These are phyloP conservation scores for Lymantria monacha DNA, from an alignment of 2,888 invertebrate species.

Conservation along the genomic window DNA sequence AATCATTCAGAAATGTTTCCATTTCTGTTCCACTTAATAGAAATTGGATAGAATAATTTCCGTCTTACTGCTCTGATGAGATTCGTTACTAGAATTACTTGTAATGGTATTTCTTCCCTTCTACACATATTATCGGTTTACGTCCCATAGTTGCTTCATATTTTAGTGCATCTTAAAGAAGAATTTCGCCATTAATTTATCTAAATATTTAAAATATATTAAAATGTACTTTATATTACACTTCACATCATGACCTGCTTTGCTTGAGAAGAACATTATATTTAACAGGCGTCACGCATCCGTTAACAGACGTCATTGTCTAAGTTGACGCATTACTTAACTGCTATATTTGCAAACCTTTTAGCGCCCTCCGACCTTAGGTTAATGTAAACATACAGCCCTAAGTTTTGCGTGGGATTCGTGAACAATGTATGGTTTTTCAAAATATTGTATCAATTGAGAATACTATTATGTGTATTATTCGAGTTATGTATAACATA, in stretches of 20 bases:
- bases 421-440: not conserved
- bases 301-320: conserved; percentile 69
- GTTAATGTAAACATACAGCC: conserved; percentile 58
- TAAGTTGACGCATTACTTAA: conserved; percentile 74
- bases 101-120: too few relatives aligned
- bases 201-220: not conserved
- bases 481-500: not conserved
- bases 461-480: not conserved
- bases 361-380: conserved; percentile 70
- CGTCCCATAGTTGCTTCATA: too few relatives aligned
- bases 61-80: too few relatives aligned
- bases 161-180: not conserved
- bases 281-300: conserved; percentile 47
- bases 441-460: not conserved
- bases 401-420: conserved; percentile 32
- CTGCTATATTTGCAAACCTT: conserved; percentile 74
- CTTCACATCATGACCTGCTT: conserved; percentile 13
- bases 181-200: not conserved
- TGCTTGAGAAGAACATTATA: conserved; percentile 23
- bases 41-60: too few relatives aligned
- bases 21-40: too few relatives aligned
- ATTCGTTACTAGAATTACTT: too few relatives aligned
- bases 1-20: too few relatives aligned
- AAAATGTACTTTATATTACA: not conserved
- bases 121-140: too few relatives aligned